Evolutionary conservation across 2,113 vertebrate species (phyloP).

Genomic region (Eleginops maclovinus): DNA sequence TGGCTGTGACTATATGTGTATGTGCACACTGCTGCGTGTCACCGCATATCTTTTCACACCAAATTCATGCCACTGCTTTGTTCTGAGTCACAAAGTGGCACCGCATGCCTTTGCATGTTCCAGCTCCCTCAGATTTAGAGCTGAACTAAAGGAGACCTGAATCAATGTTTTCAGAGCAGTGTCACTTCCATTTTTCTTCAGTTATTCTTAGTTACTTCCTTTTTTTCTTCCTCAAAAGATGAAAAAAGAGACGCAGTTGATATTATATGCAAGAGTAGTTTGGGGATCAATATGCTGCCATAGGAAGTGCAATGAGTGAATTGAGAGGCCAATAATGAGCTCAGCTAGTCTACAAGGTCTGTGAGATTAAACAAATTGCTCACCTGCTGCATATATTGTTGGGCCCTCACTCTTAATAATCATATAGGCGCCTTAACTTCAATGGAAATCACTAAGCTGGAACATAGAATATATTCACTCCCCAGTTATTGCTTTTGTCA

Average conservation of each 20-base stretch:
- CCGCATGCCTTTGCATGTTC: constrained; percentile 56
- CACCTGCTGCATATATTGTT: constrained; percentile 69
- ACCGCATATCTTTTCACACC: constrained; percentile 60
- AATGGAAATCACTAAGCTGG: constrained; percentile 51
- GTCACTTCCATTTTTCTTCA: constrained; percentile 60
- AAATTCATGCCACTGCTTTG: constrained; percentile 56
- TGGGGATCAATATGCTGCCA: constrained; percentile 74
- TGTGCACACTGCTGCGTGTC: constrained; percentile 48
- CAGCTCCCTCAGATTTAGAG: constrained; percentile 51
- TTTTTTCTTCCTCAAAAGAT: constrained; percentile 33
- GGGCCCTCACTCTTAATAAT: constrained; percentile 63
- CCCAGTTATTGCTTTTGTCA: constrained; percentile 37
- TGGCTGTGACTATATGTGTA: constrained; percentile 4
- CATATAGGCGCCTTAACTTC: constrained; percentile 49
- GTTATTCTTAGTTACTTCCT: constrained; percentile 61
- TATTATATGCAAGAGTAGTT: constrained; percentile 41
- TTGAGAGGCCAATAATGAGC: constrained; percentile 77
- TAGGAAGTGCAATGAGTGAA: constrained; percentile 68
- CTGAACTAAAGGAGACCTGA: constrained; percentile 57
- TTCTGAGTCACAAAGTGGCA: constrained; percentile 58
- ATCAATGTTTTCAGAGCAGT: constrained; percentile 61
- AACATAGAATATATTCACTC: constrained; percentile 42
- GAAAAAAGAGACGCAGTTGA: constrained; percentile 24
- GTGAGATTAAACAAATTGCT: constrained; percentile 81
- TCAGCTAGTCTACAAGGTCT: constrained; percentile 64